Evolutionary conservation across 2,113 vertebrate genomes (phyloP).

Genomic region (Oncorhynchus masou): DNA sequence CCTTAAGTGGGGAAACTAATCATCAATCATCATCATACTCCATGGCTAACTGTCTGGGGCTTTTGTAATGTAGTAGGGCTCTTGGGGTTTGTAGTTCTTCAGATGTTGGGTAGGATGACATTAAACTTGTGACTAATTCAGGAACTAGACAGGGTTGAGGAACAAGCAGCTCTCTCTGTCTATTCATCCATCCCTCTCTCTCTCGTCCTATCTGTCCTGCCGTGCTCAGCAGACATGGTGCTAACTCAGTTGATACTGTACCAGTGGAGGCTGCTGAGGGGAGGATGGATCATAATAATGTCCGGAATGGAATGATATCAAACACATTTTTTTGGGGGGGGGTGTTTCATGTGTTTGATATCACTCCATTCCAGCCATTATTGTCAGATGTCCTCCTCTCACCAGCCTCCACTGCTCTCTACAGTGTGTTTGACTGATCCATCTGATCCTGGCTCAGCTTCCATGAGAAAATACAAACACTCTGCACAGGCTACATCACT

Average conservation of each 20-base stretch:
- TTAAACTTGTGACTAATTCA: background rate
- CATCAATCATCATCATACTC: background rate
- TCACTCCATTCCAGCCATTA: too few species aligned
- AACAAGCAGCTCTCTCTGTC: background rate
- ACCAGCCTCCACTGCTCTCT: too few species aligned
- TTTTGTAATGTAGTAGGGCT: too few species aligned
- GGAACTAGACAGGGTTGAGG: background rate
- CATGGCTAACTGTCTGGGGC: background rate
- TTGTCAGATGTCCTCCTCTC: too few species aligned
- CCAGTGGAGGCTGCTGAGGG: too few species aligned
- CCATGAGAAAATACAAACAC: background rate
- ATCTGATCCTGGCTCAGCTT: background rate
- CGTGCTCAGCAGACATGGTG: background rate
- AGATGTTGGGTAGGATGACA: background rate
- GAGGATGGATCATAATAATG: too few species aligned
- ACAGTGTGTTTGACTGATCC: background rate
- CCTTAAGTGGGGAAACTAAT: background rate
- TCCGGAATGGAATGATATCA: too few species aligned
- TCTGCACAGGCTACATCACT: background rate
- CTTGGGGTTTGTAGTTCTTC: too few species aligned
- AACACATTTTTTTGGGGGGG: too few species aligned
- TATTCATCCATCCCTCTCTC: background rate
- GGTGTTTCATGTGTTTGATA: too few species aligned
- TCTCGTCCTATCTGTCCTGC: background rate
- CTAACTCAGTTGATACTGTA: background rate